phyloP scores from a whole-genome alignment of 1,140 invertebrate species.

The Leptinotarsa defecta region DNA sequence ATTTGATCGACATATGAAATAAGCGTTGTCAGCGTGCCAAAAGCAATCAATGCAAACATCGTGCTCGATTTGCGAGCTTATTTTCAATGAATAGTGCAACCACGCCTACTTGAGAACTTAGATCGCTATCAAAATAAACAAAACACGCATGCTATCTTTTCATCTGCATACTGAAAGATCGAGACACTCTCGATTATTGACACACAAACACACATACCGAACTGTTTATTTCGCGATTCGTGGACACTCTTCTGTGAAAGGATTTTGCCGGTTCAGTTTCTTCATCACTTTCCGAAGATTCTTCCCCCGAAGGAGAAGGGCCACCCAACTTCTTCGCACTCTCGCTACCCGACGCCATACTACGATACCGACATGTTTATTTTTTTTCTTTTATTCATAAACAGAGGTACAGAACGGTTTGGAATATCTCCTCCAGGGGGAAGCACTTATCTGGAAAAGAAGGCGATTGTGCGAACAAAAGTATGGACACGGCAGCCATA shows the following conservation, averaged over 20 bases:
- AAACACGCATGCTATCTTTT: slow-evolving; percentile 40
- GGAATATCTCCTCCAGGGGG: not conserved
- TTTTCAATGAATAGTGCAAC: slow-evolving; percentile 26
- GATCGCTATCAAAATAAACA: slow-evolving; percentile 44
- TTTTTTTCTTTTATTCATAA: slow-evolving; percentile 43
- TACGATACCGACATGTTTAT: slow-evolving; percentile 37
- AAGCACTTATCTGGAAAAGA: not conserved
- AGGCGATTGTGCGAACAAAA: not conserved
- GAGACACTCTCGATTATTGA: slow-evolving; percentile 26
- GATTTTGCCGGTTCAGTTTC: slow-evolving; percentile 68
- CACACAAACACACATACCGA: slow-evolving; percentile 59
- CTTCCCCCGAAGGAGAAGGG: slow-evolving; percentile 54
- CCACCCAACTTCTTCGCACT: slow-evolving; percentile 49
- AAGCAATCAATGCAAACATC: slow-evolving; percentile 6
- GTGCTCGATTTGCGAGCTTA: slow-evolving; percentile 8
- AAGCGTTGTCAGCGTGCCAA: slow-evolving; percentile 24
- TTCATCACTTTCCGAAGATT: slow-evolving; percentile 69
- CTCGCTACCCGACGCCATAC: slow-evolving; percentile 45
- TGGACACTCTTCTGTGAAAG: slow-evolving; percentile 69
- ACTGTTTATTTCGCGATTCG: slow-evolving; percentile 67
- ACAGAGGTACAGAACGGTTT: slow-evolving; percentile 11
- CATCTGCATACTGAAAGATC: slow-evolving; percentile 31
- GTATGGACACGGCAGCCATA: not conserved
- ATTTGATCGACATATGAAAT: slow-evolving; percentile 10
- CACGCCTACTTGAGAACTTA: slow-evolving; percentile 41